Evolutionary conservation across 92 coral and sea anemone species (phyloP), one percentile per base, ranked within the genome.

Genomic region (Porites divaricata): DNA sequence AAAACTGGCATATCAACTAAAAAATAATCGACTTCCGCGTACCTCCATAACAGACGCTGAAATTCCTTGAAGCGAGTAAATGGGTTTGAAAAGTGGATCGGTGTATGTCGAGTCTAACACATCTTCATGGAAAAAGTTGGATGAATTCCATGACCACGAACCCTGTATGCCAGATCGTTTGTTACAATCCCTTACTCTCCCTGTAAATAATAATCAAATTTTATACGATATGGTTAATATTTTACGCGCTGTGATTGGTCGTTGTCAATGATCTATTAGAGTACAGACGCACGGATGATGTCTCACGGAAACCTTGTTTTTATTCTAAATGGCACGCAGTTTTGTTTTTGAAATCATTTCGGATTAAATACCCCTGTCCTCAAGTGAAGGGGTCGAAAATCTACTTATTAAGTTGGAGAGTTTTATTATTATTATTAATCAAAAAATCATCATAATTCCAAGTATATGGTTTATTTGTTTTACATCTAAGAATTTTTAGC

Each of bases 111-210:
- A n/a, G 69, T 92, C 95, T 93, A 92, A 77, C 8, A 74, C 81
- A 73, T 92, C 95, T 20, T 86, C 88, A 8, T 53, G 59, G 71
- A 81, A 88, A 72, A 92, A 92, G 76, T 92, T 92, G 6, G 93
- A 92, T 7, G 86, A 74, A 20, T 92, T 83, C 95, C 95, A 92
- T 12, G 91, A 87, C 95, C 95, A 92, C 16, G 86, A 63, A 8
- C 56, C 84, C 7, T 62, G 62, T 67, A 49, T 67, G 12, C 72
- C 72, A 49, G 72, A 67, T 67, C 72, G 49, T 19, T 67, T 67
- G 26, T 67, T 19, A 6, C 72, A 67, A 67, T 67, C 49, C 72
- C 24, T 67, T 19, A 67, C 24, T 67, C 72, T 67, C 72, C 72
- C 72, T 67, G 72, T 8, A 67, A 67, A 20, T 49, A 67, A 4